Evolutionary conservation across 2,888 invertebrate genomes (phyloP), one percentile per base, ranked within the genome.

Genomic region (Synergus japonicus): DNA sequence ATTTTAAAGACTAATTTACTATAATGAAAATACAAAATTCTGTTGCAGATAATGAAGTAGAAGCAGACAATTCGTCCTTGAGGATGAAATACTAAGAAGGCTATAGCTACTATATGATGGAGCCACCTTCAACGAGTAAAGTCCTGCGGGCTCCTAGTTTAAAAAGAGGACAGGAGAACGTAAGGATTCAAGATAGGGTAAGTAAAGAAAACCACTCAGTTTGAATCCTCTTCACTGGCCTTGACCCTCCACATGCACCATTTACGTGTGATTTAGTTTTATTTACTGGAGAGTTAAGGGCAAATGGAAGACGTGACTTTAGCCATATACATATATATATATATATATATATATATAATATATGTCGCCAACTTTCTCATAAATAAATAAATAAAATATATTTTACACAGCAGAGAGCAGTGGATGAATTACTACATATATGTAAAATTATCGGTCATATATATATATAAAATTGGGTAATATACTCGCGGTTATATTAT

Each of bases 81-180:
- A 85, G 84, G 77, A 90, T 90, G 89, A 87, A 83, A 86, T 79
- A 76, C 77, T 73, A 82, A 85, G 76, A 69, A 82, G 77, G 83
- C 82, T 29, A 29, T 76, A 81, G 79, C 65, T 77, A 78, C 58
- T 79, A 89, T 79, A 89, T 83, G 86, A 92, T 91, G 91, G 90
- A 91, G 83, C 90, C 94, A 92, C 89, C 90, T 76, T 93, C 93
- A 89, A 93, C 93, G 83, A 93, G 93, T 87, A 95, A 96, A 90
- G 94, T 97, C 73, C 94, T 97, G 83, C 94, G 97, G 84, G 96
- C 96, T 87, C 96, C 96, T 43, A 95, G 95, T 54, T 93, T 97
- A 87, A 96, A 96, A 89, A 94, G 96, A 89, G 97, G 97, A 85
- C 96, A 96, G 92, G 95, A 95, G 90, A 96, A 96, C 89, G 95